Evolutionary conservation across 2,888 invertebrate genomes (phyloP).

Genomic region (Chromoteleia sp.): DNA sequence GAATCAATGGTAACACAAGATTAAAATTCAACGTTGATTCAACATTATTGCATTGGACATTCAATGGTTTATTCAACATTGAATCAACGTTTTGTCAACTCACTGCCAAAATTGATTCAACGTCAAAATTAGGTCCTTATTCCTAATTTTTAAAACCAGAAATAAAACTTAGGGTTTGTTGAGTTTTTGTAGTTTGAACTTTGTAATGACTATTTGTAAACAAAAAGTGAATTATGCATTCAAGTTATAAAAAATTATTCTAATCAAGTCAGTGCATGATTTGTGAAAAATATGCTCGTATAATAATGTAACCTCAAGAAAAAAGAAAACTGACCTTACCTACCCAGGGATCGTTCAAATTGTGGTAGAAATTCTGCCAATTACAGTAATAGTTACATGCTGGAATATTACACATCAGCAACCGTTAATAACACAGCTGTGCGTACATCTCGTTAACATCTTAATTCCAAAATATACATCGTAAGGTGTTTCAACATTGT

Average conservation of each 20-base stretch:
- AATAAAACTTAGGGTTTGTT: no score
- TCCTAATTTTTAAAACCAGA: no score
- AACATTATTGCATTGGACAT: no score
- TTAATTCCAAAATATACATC: slow-evolving; percentile 57
- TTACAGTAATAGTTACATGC: slow-evolving; percentile 61
- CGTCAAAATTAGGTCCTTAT: no score
- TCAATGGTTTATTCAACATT: no score
- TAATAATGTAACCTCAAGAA: slow-evolving; percentile 29
- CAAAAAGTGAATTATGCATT: slow-evolving; percentile 4
- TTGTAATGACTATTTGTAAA: no score
- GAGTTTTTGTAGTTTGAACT: no score
- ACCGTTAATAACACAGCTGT: slow-evolving; percentile 55
- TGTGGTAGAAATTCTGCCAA: slow-evolving; percentile 38
- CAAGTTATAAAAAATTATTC: slow-evolving; percentile 4
- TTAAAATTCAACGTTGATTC: no score
- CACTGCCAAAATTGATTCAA: no score
- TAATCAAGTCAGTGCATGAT: background rate
- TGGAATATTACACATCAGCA: slow-evolving; percentile 58
- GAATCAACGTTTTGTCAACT: no score
- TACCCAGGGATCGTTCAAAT: slow-evolving; percentile 40
- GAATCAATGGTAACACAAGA: no score
- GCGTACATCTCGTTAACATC: slow-evolving; percentile 61
- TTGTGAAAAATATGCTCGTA: slow-evolving; percentile 1
- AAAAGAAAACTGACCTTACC: slow-evolving; percentile 57
- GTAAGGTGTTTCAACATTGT: slow-evolving; percentile 61